These are phyloP conservation scores for Ploceus nigricollis DNA, from an alignment of 2,113 vertebrate genomes.

Conservation along the genomic window DNA sequence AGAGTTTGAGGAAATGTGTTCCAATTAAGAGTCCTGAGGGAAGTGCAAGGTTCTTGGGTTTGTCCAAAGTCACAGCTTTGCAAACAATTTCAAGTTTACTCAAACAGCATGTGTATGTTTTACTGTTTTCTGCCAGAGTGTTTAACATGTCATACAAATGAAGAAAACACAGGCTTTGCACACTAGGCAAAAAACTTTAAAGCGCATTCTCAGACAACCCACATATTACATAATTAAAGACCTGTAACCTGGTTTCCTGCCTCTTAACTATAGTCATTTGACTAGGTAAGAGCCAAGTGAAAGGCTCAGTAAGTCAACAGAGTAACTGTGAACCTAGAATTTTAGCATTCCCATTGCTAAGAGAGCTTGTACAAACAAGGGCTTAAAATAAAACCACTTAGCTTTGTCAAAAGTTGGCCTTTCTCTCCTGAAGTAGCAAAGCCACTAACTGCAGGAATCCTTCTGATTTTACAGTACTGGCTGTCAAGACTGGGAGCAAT, in stretches of 20 bases:
- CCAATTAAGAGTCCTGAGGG: not conserved
- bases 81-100: not conserved
- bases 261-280: conserved; percentile 49
- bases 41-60: not conserved
- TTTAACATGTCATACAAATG: not conserved
- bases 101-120: not conserved
- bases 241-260: conserved; percentile 51
- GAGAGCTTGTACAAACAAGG: conserved; percentile 53
- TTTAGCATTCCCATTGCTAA: conserved; percentile 53
- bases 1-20: not conserved
- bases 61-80: not conserved
- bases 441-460: not conserved
- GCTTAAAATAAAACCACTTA: conserved; percentile 63
- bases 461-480: conserved; percentile 5
- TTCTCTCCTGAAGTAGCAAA: conserved; percentile 17
- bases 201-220: conserved; percentile 23
- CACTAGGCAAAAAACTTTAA: conserved; percentile 17
- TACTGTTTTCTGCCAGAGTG: not conserved
- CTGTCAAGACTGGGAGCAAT: not conserved
- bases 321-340: conserved; percentile 51
- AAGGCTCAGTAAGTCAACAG: conserved; percentile 46
- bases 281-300: conserved; percentile 49
- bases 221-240: conserved; percentile 59
- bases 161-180: not conserved
- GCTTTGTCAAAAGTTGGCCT: conserved; percentile 5